Evolutionary conservation across 2,888 invertebrate species (phyloP).

Genomic region (Melanostoma scalare): DNA sequence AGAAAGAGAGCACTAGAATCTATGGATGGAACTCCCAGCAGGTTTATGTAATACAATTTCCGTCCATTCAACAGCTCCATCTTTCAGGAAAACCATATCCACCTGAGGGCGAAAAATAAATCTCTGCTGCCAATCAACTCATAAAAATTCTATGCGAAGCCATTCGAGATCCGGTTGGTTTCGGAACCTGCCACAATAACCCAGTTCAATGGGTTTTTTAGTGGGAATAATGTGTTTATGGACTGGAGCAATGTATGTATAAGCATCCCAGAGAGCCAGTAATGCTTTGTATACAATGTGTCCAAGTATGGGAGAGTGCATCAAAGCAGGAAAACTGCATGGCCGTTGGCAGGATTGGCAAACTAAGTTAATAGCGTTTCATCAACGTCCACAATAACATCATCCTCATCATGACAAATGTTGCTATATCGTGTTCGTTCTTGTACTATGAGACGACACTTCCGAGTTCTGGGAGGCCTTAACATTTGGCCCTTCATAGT

Average conservation of each 20-base stretch:
- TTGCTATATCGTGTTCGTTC: background rate
- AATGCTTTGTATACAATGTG: constrained; percentile 17
- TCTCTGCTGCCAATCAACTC: constrained; percentile 68
- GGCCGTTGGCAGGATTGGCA: constrained; percentile 25
- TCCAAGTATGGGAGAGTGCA: constrained; percentile 38
- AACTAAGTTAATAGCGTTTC: constrained; percentile 63
- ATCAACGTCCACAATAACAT: constrained; percentile 31
- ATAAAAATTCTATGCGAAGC: constrained; percentile 69
- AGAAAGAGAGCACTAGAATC: constrained; percentile 7
- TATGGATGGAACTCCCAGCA: constrained; percentile 18
- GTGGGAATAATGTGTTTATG: constrained; percentile 53
- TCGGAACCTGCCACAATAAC: constrained; percentile 46
- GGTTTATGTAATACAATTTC: constrained; percentile 66
- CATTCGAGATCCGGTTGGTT: constrained; percentile 64
- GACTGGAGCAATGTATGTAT: constrained; percentile 16
- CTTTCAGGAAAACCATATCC: constrained; percentile 53
- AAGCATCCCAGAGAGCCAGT: background rate
- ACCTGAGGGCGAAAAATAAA: constrained; percentile 68
- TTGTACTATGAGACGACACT: background rate
- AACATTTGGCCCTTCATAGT: background rate
- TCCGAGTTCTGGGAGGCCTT: constrained; percentile 9
- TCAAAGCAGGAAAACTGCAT: constrained; percentile 55
- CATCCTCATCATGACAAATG: constrained; percentile 18
- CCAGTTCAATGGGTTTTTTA: constrained; percentile 49
- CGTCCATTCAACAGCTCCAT: constrained; percentile 51